Evolutionary conservation across 2,113 vertebrate genomes (phyloP), one percentile per base, ranked within the genome.

Genomic region (Corythornis madagascariensis): DNA sequence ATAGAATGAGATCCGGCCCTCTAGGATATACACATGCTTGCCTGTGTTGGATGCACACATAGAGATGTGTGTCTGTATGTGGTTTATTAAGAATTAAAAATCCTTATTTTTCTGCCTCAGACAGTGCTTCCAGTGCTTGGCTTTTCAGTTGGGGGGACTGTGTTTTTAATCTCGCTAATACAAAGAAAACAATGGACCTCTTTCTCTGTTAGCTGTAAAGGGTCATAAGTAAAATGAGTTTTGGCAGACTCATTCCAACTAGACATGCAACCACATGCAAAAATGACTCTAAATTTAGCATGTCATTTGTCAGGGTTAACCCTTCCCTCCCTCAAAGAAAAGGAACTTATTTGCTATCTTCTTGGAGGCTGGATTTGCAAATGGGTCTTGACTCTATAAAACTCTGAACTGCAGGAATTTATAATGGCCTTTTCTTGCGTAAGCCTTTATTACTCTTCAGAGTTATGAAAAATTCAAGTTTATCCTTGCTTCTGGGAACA

Each of bases 201-300:
- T 97, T 97, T 97, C 97, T 98, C 94, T 93, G 95, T 94, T 95
- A 83, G 94, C 97, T 97, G 94, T 94, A 92, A 97, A 97, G 97
- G 95, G 95, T 97, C 97, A 96, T 91, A 95, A 91, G 94, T 94
- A 97, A 97, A 98, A 97, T 95, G 92, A 96, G 87, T 93, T 94
- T 86, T 93, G 93, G 95, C 96, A 97, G 94, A 95, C 92, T 84
- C 2, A 5, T 89, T 97, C 93, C 92, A 96, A 91, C 75, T 94
- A 94, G 96, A 97, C 93, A 91, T 93, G 94, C 92, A 95, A 96
- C 94, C 92, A 93, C 94, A 96, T 85, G 90, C 81, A 92, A 93
- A 96, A 97, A 87, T 81, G 92, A 96, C 92, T 96, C 96, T 95
- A 95, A 96, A 97, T 95, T 97, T 95, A 96, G 96, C 84, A 94